Base-by-base conservation (phyloP, 2,888 invertebrate genomes). In the Volucella zonaria region DNA sequence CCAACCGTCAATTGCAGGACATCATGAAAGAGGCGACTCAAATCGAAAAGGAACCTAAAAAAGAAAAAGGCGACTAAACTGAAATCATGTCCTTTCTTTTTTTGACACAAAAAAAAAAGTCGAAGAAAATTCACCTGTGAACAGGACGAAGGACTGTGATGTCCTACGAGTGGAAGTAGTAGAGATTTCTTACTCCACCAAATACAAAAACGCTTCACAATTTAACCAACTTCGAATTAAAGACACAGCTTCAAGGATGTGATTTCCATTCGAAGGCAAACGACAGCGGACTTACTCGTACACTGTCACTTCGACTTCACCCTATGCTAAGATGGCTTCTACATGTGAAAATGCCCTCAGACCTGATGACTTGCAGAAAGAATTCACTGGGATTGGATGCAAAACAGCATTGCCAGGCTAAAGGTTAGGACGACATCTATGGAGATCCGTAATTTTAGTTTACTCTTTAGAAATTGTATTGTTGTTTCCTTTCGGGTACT, bases 241-340 rank as follows among this genome's bases (percentile, higher is more conserved):
- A 85, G 73, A 59, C 45, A 80, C 81, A 73, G 73, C 73, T 85
- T 68, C 62, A 77, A 76, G 67, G 71, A 81, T 64, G 73, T 77
- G 47, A 68, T 73, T 85, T 81, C 64, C 64, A 68, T 77, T 81
- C 71, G 68, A 77, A 64, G 47, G 47, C 68, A 42, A 76, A 75
- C 61, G 76, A 61, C 81, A 85, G 76, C 64, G 66, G 54, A 66
- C n/a, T n/a, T n/a, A n/a, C n/a, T n/a, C 23, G 3, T 45, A 9
- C 8, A 6, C 42, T 49, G 31, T 31, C 31, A 31, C 31, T 31
- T 31, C 31, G 31, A 31, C 68, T 49, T n/a, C 38, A 64, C 56
- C 52, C 51, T 56, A 40, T 15, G 54, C 67, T 61, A 77, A 73
- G 78, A 82, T 73, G 78, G 59, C 82, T n/a, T n/a, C n/a, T 64